Evolutionary conservation across 2,113 vertebrate species (phyloP).

Genomic region (Coptodon rendalli): DNA sequence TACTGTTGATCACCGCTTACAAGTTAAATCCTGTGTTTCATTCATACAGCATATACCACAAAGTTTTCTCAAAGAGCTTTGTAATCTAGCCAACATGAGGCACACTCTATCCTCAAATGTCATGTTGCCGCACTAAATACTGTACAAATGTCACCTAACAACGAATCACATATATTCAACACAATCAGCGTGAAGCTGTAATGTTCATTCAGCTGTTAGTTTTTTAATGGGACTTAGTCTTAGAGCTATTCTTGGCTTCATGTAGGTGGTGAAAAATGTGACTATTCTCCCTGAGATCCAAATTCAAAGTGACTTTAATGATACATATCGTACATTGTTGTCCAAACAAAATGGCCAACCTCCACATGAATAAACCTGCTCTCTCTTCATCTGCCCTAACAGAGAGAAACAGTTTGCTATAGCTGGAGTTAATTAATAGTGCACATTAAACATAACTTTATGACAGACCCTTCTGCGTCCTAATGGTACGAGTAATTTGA

Average conservation of each 20-base stretch:
- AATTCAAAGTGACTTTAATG: not conserved
- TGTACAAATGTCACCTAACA: not conserved
- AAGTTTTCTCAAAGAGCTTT: not conserved
- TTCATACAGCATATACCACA: not conserved
- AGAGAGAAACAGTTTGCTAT: not conserved
- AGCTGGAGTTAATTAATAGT: not conserved
- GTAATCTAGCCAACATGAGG: not conserved
- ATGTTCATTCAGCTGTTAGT: not conserved
- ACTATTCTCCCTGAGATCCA: not conserved
- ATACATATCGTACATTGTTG: accelerated
- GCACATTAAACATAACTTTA: not conserved
- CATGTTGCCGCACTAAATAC: not conserved
- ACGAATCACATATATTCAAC: not conserved
- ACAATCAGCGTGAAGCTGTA: not conserved
- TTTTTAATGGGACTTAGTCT: not conserved
- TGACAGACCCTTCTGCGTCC: not conserved
- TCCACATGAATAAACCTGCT: not conserved
- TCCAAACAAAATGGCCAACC: not conserved
- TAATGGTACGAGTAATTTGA: not conserved
- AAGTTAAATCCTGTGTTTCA: not conserved
- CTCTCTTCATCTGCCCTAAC: not conserved
- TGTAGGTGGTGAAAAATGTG: not conserved
- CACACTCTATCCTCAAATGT: not conserved
- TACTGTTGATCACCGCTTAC: not conserved
- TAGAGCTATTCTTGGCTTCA: not conserved